phyloP scores from a whole-genome alignment of 2,888 invertebrate genomes.

The Papilio demoleus region DNA sequence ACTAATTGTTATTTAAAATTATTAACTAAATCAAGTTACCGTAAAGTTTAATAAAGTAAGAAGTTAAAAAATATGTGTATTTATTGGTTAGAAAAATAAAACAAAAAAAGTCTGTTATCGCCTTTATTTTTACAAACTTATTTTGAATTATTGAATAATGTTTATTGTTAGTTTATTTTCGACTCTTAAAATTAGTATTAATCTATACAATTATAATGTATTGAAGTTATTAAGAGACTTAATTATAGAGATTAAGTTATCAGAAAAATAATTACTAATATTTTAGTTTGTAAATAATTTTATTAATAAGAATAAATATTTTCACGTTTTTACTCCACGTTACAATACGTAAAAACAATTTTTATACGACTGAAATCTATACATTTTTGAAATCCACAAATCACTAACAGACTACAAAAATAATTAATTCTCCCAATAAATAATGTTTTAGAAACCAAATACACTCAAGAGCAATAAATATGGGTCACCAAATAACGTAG shows the following conservation, averaged over 20 bases:
- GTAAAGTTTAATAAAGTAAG: not conserved
- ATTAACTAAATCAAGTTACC: too few species aligned
- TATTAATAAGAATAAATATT: not conserved
- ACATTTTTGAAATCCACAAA: too few species aligned
- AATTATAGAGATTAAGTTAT: not conserved
- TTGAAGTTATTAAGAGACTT: too few species aligned
- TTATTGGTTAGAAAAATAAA: not conserved
- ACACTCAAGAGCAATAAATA: too few species aligned
- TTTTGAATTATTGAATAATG: not conserved
- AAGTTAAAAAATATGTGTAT: not conserved
- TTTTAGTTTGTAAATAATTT: constrained; percentile 25
- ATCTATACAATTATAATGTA: too few species aligned
- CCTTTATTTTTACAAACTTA: not conserved
- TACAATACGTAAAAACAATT: not conserved
- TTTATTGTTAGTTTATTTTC: constrained; percentile 2
- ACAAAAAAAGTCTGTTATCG: not conserved
- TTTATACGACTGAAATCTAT: not conserved
- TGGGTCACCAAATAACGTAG: too few species aligned
- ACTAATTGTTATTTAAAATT: not conserved
- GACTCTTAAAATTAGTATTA: too few species aligned
- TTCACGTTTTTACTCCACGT: not conserved
- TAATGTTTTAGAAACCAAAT: too few species aligned
- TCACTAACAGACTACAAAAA: too few species aligned
- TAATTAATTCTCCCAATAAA: too few species aligned
- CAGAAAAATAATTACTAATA: not conserved